phyloP scores from a whole-genome alignment of 2,797 vertebrate genomes.

The Eptatretus atami region DNA sequence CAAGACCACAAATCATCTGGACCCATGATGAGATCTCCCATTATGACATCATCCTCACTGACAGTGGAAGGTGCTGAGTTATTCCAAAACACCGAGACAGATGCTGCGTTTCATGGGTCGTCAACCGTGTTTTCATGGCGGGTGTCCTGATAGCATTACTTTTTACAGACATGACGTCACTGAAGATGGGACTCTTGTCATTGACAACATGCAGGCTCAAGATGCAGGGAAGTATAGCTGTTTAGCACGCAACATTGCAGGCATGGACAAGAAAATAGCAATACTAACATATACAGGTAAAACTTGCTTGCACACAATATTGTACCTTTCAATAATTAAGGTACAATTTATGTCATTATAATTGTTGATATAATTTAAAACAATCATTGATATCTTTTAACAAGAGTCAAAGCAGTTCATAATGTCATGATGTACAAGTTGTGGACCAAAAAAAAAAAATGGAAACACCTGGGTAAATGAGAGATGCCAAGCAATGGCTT shows the following conservation, averaged over 20 bases:
- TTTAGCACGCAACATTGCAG: slow-evolving; percentile 53
- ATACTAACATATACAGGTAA: slow-evolving; percentile 37
- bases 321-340: no score
- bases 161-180: not conserved
- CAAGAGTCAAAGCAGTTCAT: no score
- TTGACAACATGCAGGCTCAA: slow-evolving; percentile 27
- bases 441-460: no score
- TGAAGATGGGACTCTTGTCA: slow-evolving; percentile 33
- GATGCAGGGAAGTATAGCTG: slow-evolving; percentile 66
- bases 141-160: no score
- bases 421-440: no score
- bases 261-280: slow-evolving; percentile 33
- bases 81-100: not conserved
- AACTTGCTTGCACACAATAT: slow-evolving; percentile 8
- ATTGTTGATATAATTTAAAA: no score
- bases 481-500: no score
- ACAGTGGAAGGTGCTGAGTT: slow-evolving; percentile 35
- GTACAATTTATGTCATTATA: no score
- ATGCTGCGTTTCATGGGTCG: not conserved
- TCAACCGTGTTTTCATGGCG: no score
- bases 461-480: no score
- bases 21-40: slow-evolving; percentile 47
- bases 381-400: no score
- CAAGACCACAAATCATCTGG: slow-evolving; percentile 42
- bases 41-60: slow-evolving; percentile 46